Evolutionary conservation across 2,797 vertebrate genomes (phyloP), one percentile per base, ranked within the genome.

Genomic region (Acanthornis magna): DNA sequence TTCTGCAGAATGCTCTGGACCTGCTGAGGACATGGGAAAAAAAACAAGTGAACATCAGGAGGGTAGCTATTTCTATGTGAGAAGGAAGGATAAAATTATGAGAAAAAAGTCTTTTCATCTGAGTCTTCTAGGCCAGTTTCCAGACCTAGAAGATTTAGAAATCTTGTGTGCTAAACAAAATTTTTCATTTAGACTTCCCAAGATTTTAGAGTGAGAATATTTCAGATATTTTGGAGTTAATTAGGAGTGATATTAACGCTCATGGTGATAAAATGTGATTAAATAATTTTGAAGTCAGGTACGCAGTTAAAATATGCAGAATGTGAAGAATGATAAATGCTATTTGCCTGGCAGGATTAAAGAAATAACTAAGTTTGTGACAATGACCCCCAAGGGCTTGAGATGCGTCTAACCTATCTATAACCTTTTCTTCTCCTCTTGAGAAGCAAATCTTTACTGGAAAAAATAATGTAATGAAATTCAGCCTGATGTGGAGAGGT

Each of bases 391-490:
- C 21, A 42, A 86, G 70, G 73, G 18, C 19, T 58, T 84, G 61
- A 85, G 61, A 55, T 91, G 38, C 50, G 34, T 75, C 89, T 72
- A 70, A 80, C 43, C 54, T 81, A 93, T 84, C 85, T 92, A 93
- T 63, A 94, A 75, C 32, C 23, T 67, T 90, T 81, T 76, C 38
- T 80, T 83, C 57, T 89, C 54, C 57, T 70, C 60, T 85, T 94
- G 80, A 94, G 92, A 88, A 91, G 13, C 7, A 72, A 76, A 65
- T n/a, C n/a, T 91, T 91, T 83, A 86, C 86, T 88, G 73, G 58
- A 72, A 93, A 93, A 94, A 89, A 70, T 73, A 77, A 53, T 38
- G 50, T 63, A 88, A 92, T 89, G 72, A 92, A 87, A 94, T 85
- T 79, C 60, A 84, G n/a, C 19, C 79, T 78, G 38, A 90, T 89